phyloP scores from a whole-genome alignment of 64 coral and sea anemone species.

The Platygyra sinensis region DNA sequence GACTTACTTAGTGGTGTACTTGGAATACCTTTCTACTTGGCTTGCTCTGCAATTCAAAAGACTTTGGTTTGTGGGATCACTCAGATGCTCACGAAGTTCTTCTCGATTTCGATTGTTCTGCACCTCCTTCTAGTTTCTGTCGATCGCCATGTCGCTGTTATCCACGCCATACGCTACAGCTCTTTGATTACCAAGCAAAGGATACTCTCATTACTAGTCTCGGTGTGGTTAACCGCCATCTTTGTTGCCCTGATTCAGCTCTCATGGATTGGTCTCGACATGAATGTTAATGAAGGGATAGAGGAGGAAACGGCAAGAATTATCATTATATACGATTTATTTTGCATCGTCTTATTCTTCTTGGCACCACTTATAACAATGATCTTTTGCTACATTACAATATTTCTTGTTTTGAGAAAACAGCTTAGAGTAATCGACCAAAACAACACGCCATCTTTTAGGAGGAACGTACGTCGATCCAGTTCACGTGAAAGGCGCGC shows the following conservation, averaged over 20 bases:
- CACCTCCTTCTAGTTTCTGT: slow-evolving; percentile 12
- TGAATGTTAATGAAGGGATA: not conserved
- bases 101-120: slow-evolving; percentile 17
- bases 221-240: not conserved
- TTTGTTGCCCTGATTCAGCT: slow-evolving; percentile 21
- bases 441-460: not conserved
- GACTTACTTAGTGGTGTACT: slow-evolving; percentile 10
- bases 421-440: not conserved
- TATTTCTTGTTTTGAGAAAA: not conserved
- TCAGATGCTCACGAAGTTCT: not conserved
- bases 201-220: not conserved
- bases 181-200: not conserved
- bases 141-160: not conserved
- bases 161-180: not conserved
- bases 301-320: not conserved
- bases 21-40: slow-evolving; percentile 16
- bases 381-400: not conserved
- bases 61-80: not conserved
- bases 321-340: not conserved
- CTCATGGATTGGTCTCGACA: not conserved
- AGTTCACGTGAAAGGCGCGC: not conserved
- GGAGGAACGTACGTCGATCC: not conserved
- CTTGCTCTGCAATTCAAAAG: not conserved
- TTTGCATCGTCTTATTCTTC: not conserved
- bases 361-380: not conserved